A percentile compares a stretch with the other conserved stretches of the same genome.
Conservation (phyloP, 2,888 invertebrate genomes). For the Drosophila aldrichi region DNA sequence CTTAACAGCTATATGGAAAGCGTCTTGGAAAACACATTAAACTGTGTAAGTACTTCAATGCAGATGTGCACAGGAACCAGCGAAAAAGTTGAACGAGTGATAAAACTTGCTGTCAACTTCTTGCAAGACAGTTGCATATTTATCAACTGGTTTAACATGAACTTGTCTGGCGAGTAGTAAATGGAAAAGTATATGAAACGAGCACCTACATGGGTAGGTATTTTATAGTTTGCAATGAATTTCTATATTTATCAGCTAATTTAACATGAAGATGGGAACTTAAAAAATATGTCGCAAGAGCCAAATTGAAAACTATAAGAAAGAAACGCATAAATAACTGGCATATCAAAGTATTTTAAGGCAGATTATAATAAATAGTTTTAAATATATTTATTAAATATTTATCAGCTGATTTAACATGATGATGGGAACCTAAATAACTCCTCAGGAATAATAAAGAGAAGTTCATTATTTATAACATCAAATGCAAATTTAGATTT, state of each 20-base stretch:
- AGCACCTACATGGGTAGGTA: too few species aligned
- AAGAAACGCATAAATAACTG: too few species aligned
- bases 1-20: not conserved
- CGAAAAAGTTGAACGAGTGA: not conserved
- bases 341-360: too few species aligned
- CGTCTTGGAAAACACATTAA: not conserved
- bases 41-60: not conserved
- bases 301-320: too few species aligned
- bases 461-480: too few species aligned
- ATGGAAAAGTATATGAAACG: not conserved
- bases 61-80: not conserved
- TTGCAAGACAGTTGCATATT: not conserved
- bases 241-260: not conserved
- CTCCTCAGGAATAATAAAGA: too few species aligned
- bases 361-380: not conserved
- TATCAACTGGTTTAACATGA: conserved; percentile 4
- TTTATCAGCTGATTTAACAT: not conserved
- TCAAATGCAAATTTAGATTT: too few species aligned
- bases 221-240: not conserved
- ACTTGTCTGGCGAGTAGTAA: not conserved
- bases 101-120: not conserved
- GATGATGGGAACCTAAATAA: too few species aligned
- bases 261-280: not conserved
- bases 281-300: too few species aligned
- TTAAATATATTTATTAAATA: not conserved